phyloP scores from a whole-genome alignment of 2,888 invertebrate species.

The Sminthurides aquaticus region DNA sequence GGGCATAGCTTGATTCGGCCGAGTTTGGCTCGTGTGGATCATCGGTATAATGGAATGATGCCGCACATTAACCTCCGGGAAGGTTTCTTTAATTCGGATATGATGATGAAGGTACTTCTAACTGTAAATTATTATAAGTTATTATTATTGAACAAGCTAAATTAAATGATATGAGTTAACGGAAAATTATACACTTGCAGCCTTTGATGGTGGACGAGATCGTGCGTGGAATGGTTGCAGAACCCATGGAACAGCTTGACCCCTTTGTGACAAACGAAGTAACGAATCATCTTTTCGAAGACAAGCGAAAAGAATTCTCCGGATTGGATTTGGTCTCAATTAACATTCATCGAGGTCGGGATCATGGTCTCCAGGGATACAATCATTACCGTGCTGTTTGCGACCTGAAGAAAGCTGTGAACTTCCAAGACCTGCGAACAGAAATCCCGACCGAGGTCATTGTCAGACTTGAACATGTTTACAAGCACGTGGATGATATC shows the following conservation, averaged over 20 bases:
- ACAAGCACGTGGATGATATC: slow-evolving; percentile 86
- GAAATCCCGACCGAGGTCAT: slow-evolving; percentile 72
- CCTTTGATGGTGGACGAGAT: slow-evolving; percentile 77
- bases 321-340: slow-evolving; percentile 87
- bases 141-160: too few relatives aligned
- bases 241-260: slow-evolving; percentile 87
- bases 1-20: slow-evolving; percentile 82
- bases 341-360: slow-evolving; percentile 67
- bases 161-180: neutral
- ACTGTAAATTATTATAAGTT: neutral
- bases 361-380: slow-evolving; percentile 68
- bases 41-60: slow-evolving; percentile 69
- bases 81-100: slow-evolving; percentile 85
- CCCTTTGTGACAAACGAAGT: slow-evolving; percentile 91
- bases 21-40: slow-evolving; percentile 69
- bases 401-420: slow-evolving; percentile 73
- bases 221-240: slow-evolving; percentile 72
- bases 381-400: slow-evolving; percentile 86
- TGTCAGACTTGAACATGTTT: slow-evolving; percentile 48
- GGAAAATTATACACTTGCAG: slow-evolving; percentile 47
- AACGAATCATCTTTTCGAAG: slow-evolving; percentile 89
- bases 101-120: slow-evolving; percentile 59
- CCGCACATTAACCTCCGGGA: slow-evolving; percentile 76
- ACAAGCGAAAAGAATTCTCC: slow-evolving; percentile 78
- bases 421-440: slow-evolving; percentile 76